These are phyloP conservation scores for Ctenomys sociabilis DNA, from an alignment of 2,113 vertebrate species.

Conservation along the genomic window DNA sequence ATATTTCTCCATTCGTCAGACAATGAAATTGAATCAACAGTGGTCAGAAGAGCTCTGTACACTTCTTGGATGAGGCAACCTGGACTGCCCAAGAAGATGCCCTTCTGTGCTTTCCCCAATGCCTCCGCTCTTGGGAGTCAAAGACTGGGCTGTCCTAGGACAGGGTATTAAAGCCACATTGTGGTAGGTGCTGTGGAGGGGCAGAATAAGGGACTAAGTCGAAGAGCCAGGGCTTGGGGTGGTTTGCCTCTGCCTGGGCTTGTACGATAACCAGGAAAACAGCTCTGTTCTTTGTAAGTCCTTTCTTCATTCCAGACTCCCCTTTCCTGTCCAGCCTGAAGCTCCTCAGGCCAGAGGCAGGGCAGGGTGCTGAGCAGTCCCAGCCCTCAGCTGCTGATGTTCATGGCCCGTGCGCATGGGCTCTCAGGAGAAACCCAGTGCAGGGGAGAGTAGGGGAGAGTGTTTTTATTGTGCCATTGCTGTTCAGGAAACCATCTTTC, in stretches of 20 bases:
- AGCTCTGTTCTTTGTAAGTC: background rate
- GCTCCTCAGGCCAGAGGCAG: background rate
- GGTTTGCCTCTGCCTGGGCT: background rate
- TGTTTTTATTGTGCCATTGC: background rate
- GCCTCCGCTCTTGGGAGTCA: background rate
- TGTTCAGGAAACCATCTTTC: constrained; percentile 29
- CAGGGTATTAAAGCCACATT: background rate
- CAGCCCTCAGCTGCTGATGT: background rate
- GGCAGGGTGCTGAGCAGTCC: background rate
- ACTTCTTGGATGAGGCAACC: background rate
- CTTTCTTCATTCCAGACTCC: constrained; percentile 11
- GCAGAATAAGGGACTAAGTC: background rate
- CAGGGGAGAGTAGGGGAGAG: background rate
- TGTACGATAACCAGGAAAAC: constrained; percentile 8
- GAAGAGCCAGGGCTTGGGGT: background rate
- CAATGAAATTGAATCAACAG: background rate
- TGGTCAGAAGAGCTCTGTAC: background rate
- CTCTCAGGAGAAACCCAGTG: background rate
- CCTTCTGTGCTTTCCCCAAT: background rate
- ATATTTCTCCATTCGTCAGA: background rate
- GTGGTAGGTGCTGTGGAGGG: rapidly evolving
- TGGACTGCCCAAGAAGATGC: background rate
- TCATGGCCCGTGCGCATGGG: background rate
- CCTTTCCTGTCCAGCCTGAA: background rate
- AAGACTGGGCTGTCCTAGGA: background rate